Evolutionary conservation across 2,888 invertebrate genomes (phyloP).

Genomic region (Xylocampa areola): DNA sequence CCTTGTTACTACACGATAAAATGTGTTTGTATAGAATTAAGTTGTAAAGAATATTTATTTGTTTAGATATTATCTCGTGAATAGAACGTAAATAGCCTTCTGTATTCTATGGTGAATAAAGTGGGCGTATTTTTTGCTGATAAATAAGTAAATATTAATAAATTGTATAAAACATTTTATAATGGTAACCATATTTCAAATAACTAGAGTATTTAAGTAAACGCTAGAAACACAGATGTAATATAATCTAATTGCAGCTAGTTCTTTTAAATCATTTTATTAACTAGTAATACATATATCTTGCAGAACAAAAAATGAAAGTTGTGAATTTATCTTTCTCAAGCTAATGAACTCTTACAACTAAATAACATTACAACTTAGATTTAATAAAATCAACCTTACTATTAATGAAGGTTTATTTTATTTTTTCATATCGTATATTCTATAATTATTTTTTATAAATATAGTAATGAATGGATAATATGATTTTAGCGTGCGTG

Average conservation of each 20-base stretch:
- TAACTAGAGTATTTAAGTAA: neutral
- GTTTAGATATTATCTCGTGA: constrained; percentile 36
- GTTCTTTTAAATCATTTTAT: constrained; percentile 1
- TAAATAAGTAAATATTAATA: constrained; percentile 7
- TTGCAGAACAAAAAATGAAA: constrained; percentile 11
- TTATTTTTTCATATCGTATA: too few relatives aligned
- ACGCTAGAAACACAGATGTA: constrained; percentile 14
- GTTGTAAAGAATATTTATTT: constrained; percentile 54
- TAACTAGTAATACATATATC: neutral
- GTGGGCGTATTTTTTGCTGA: constrained; percentile 3
- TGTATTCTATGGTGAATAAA: constrained; percentile 16
- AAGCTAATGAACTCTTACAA: neutral
- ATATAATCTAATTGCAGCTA: constrained; percentile 4
- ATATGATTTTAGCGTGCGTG: too few relatives aligned
- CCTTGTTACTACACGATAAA: constrained; percentile 31
- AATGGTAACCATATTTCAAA: neutral
- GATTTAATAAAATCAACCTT: too few relatives aligned
- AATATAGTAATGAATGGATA: too few relatives aligned
- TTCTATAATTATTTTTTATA: too few relatives aligned
- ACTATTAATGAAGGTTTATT: too few relatives aligned
- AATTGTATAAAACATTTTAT: neutral
- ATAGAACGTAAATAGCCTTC: constrained; percentile 31
- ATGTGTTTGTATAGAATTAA: constrained; percentile 49
- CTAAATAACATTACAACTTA: too few relatives aligned
- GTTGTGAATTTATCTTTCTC: constrained; percentile 4